Conservation (phyloP, 35 echinoderm and acorn worm species). For the Hemicentrotus pulcherrimus region DNA sequence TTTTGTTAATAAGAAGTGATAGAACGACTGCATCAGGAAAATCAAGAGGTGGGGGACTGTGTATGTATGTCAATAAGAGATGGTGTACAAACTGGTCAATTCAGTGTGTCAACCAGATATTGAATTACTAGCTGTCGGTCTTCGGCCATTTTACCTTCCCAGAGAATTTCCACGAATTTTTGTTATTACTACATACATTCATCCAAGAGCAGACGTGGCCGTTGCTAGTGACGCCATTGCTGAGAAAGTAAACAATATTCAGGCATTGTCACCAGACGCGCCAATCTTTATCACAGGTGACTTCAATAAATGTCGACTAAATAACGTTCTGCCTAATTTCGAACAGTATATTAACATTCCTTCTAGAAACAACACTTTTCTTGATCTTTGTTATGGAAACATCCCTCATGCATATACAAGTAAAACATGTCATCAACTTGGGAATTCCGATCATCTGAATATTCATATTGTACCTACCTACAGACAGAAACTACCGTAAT, state of each 20-base stretch:
- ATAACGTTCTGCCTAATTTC: constrained; percentile 50
- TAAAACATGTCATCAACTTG: constrained; percentile 15
- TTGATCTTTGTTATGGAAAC: constrained; percentile 64
- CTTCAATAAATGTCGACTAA: too few relatives aligned
- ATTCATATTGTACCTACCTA: constrained; percentile 50
- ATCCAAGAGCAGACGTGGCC: too few relatives aligned
- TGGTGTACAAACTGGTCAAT: too few relatives aligned
- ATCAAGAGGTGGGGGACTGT: constrained; percentile 23
- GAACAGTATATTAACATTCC: constrained; percentile 40
- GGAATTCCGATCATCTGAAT: constrained; percentile 48
- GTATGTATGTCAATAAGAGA: background rate
- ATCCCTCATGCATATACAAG: constrained; percentile 34
- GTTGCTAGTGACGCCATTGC: too few relatives aligned
- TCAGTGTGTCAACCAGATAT: too few relatives aligned
- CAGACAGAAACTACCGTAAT: constrained; percentile 50
- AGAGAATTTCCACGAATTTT: too few relatives aligned
- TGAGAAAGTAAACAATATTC: too few relatives aligned
- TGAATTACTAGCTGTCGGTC: too few relatives aligned
- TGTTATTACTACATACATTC: too few relatives aligned
- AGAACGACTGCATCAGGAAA: constrained; percentile 36
- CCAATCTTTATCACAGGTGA: too few relatives aligned
- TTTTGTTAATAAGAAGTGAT: constrained; percentile 40
- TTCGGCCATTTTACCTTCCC: too few relatives aligned
- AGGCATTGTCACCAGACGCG: too few relatives aligned
- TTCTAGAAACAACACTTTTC: background rate